Conservation (phyloP, 2,888 invertebrate genomes). For the Blera fallax region DNA sequence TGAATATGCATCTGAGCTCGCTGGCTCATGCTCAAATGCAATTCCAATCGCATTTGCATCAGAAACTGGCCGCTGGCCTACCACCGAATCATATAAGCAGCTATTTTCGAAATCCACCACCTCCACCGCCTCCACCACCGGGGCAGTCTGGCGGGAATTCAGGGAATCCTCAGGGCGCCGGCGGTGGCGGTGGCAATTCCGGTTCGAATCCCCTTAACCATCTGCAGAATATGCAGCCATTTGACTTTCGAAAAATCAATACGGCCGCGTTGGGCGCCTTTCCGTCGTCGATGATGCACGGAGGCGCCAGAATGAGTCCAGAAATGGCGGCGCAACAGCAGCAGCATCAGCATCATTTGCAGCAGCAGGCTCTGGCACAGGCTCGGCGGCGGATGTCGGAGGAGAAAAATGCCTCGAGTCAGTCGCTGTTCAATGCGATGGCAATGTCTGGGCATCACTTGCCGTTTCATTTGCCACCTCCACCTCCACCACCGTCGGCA, state of each 20-base stretch:
- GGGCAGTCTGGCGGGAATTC: constrained; percentile 76
- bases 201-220: constrained; percentile 90
- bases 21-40: constrained; percentile 81
- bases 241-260: constrained; percentile 92
- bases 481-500: constrained; percentile 84
- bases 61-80: constrained; percentile 79
- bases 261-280: constrained; percentile 82
- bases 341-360: constrained; percentile 77
- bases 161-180: constrained; percentile 32
- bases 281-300: constrained; percentile 76
- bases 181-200: constrained; percentile 44
- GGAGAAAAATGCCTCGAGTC: constrained; percentile 82
- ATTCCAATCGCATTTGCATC: constrained; percentile 81
- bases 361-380: constrained; percentile 80
- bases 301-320: constrained; percentile 77
- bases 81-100: constrained; percentile 75
- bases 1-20: constrained; percentile 81
- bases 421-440: constrained; percentile 83
- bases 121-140: constrained; percentile 75
- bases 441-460: constrained; percentile 84
- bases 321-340: constrained; percentile 79
- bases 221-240: constrained; percentile 97
- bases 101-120: constrained; percentile 79
- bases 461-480: constrained; percentile 86
- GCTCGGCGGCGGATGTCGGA: constrained; percentile 84